Percentiles rank a stretch among this genome's conserved stretches.
Conservation (phyloP, 2,797 vertebrate species). For the Odontamblyopus lacepedii region DNA sequence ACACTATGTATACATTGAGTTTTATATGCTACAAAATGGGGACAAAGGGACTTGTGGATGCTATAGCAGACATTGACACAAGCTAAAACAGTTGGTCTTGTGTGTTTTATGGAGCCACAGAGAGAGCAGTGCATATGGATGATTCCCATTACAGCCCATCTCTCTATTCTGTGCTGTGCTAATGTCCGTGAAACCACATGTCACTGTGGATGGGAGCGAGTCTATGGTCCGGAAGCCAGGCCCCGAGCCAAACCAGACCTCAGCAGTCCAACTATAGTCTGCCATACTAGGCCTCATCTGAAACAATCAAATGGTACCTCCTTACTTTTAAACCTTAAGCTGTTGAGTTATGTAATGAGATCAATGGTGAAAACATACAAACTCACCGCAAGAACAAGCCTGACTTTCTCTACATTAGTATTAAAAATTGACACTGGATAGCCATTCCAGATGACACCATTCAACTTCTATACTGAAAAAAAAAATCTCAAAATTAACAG, state of each 20-base stretch:
- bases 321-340: not conserved
- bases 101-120: constrained; percentile 68
- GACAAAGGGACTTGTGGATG: constrained; percentile 45
- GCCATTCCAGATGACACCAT: no score
- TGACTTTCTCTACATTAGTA: no score
- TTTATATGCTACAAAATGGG: constrained; percentile 28
- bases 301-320: constrained; percentile 13
- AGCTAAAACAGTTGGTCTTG: constrained; percentile 61
- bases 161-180: constrained; percentile 66
- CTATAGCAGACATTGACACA: constrained; percentile 46
- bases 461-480: no score
- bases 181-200: constrained; percentile 76
- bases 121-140: constrained; percentile 70
- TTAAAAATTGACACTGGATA: no score
- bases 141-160: constrained; percentile 65
- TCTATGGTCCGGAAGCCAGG: constrained; percentile 63
- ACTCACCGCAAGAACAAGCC: no score
- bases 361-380: no score
- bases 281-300: constrained; percentile 20
- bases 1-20: constrained; percentile 6
- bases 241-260: constrained; percentile 53
- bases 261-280: constrained; percentile 64
- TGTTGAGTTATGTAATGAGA: not conserved
- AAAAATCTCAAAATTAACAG: no score
- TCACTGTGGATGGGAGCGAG: constrained; percentile 67